Conservation (phyloP, 2,113 vertebrate genomes). For the Gymnarchus niloticus region DNA sequence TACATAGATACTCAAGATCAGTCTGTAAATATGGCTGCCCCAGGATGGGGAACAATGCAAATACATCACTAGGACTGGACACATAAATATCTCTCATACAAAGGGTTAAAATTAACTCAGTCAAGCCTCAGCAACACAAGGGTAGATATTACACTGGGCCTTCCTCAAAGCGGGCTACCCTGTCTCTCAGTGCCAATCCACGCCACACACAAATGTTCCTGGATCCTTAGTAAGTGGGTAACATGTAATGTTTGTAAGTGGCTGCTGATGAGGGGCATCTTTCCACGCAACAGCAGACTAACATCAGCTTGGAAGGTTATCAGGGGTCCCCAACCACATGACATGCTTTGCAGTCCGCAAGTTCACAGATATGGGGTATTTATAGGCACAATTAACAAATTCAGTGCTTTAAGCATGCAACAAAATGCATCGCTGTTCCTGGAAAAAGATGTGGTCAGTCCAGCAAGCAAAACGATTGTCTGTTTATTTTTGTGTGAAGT, state of each 20-base stretch:
- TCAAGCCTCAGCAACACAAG: background rate
- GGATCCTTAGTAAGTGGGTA: background rate
- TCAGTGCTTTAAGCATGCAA: background rate
- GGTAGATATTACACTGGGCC: background rate
- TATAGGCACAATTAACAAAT: background rate
- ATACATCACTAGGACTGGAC: background rate
- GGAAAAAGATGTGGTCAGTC: background rate
- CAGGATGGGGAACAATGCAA: background rate
- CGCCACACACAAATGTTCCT: background rate
- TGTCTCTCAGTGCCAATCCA: background rate
- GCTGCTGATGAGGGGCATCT: background rate
- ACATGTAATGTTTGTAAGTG: background rate
- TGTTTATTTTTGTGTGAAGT: background rate
- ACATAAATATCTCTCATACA: background rate
- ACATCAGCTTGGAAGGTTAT: background rate
- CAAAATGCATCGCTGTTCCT: background rate
- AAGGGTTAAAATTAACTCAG: background rate
- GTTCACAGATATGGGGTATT: background rate
- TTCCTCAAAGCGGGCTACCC: background rate
- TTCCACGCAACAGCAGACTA: background rate
- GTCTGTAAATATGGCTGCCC: background rate
- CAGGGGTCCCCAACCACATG: background rate
- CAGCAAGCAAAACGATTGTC: background rate
- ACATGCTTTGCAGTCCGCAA: too few species aligned
- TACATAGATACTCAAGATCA: constrained; percentile 16